phyloP scores from a whole-genome alignment of 2,113 vertebrate genomes.

The Periophthalmus modestus region DNA sequence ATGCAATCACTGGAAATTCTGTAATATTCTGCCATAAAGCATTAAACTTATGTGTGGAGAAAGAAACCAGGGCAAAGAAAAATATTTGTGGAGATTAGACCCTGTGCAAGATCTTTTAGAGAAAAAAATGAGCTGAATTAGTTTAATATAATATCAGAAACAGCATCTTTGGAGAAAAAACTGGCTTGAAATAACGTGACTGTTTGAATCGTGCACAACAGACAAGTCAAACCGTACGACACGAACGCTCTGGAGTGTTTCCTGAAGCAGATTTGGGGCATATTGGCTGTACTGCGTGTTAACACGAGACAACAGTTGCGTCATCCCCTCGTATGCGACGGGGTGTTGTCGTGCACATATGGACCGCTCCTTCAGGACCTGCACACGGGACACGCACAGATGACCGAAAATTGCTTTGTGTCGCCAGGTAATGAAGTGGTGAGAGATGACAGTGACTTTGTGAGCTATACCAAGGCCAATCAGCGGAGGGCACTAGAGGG shows the following conservation, averaged over 20 bases:
- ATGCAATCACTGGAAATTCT: no score
- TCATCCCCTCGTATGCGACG: constrained; percentile 48
- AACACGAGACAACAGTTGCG: constrained; percentile 24
- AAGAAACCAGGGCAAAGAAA: no score
- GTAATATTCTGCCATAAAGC: no score
- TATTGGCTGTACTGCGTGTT: constrained; percentile 18
- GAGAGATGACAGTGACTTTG: constrained; percentile 73
- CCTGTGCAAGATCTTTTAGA: no score
- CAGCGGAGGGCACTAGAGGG: constrained; percentile 61
- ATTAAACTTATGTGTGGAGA: no score
- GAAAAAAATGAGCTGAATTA: no score
- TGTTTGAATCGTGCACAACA: not conserved
- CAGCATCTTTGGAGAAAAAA: no score
- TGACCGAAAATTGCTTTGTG: constrained; percentile 70
- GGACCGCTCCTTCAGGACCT: constrained; percentile 65
- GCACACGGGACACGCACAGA: constrained; percentile 51
- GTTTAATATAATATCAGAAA: no score
- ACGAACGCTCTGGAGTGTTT: not conserved
- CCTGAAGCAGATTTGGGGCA: not conserved
- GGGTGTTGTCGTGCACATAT: constrained; percentile 70
- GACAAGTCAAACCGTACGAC: no score
- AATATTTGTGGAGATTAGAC: no score
- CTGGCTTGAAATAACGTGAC: no score
- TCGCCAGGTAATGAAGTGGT: constrained; percentile 71
- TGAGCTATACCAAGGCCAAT: constrained; percentile 69